Evolutionary conservation across 2,888 invertebrate species (phyloP).

Genomic region (Rhimphoctona megacephalus): DNA sequence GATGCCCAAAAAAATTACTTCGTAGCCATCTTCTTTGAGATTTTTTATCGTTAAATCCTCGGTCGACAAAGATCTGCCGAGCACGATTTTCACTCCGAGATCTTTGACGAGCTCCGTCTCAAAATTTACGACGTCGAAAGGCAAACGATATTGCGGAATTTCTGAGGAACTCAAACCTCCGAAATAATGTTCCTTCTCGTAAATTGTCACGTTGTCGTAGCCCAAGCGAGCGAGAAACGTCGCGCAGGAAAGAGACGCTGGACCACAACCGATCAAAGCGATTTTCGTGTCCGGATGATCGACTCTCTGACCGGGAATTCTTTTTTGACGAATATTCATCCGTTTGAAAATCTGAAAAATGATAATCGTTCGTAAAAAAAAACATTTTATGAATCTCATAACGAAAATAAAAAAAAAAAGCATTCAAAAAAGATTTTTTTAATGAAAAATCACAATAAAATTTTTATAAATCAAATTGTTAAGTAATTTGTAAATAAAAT

Average conservation of each 20-base stretch:
- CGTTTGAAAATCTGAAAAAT: constrained; percentile 92
- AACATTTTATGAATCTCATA: not conserved
- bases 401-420: too few species aligned
- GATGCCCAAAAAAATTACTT: constrained; percentile 94
- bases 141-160: constrained; percentile 98
- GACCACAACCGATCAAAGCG: constrained; percentile 97
- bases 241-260: constrained; percentile 98
- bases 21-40: constrained; percentile 89
- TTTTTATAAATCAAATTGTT: too few species aligned
- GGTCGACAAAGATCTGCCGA: constrained; percentile 89
- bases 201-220: constrained; percentile 95
- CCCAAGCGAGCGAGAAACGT: constrained; percentile 97
- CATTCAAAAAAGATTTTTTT: too few species aligned
- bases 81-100: constrained; percentile 95
- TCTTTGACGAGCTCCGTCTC: constrained; percentile 96
- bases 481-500: too few species aligned
- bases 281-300: constrained; percentile 89
- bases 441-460: too few species aligned
- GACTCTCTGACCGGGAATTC: constrained; percentile 89
- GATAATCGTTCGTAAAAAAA: not conserved
- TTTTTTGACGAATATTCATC: constrained; percentile 96
- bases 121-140: constrained; percentile 96
- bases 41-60: constrained; percentile 90
- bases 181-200: constrained; percentile 93
- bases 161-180: constrained; percentile 98